Base-by-base conservation (phyloP, 92 coral and sea anemone genomes). In the Chrysogorgia sp. region DNA sequence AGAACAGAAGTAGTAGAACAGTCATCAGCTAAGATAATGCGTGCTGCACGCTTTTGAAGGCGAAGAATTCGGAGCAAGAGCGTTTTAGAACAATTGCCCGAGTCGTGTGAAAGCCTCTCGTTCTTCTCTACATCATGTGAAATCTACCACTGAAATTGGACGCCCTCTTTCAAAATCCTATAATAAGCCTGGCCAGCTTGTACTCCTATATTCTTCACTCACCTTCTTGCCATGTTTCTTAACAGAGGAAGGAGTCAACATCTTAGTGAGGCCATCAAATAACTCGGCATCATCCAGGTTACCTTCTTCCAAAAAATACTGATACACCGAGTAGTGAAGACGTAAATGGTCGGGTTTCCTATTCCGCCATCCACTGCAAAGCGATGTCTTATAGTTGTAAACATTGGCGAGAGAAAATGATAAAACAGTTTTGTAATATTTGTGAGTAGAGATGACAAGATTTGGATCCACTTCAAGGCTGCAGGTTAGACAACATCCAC, bases 401-500 rank as follows among this genome's bases (percentile, higher is more conserved):
- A 96, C 96, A 84, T 96, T 96, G 15, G 99, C 99, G 68, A 87
- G 86, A 17, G 90, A 58, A 60, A 96, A 96, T 13, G 90, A 77
- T 20, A 96, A 28, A 23, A 83, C 80, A 22, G 76, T 40, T 34
- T 84, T 74, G 67, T 83, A 85, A 59, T 72, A 72, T 19, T 34
- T 45, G 30, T 34, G 53, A 1, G 63, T 31, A 19, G 81, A 81
- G 4, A 96, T 34, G 33, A 77, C 75, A 14, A 96, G 71, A 43
- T 96, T 91, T 52, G 99, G 97, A 79, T 96, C 99, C 28, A 89
- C 50, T 23, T 89, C 92, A 83, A 90, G 79, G 61, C 69, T 88
- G 40, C 99, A 96, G 0, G 99, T 96, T 0, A 92, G 90, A 34
- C 99, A 96, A 22, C 99, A 96, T 15, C 92, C 99, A 10, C 99